A percentile compares a stretch with the other conserved stretches of the same genome.
Evolutionary conservation across 1,140 invertebrate species (phyloP).

Genomic region (Drosophila hydei): DNA sequence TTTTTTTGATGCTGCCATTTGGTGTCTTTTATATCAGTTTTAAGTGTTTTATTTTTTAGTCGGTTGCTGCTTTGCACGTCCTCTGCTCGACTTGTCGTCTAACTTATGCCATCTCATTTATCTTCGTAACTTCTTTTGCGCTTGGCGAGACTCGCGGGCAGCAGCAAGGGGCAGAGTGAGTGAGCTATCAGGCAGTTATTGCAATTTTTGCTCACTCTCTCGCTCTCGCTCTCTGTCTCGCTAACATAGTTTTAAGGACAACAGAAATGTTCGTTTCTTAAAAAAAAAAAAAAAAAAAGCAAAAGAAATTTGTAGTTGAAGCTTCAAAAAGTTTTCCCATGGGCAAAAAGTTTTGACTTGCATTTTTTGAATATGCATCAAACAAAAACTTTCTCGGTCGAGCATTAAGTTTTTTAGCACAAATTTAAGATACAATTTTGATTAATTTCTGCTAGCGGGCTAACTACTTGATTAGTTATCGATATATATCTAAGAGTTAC

Average conservation of each 20-base stretch:
- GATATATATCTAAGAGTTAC: no score
- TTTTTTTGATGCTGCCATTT: conserved; percentile 17
- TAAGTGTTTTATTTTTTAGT: conserved; percentile 56
- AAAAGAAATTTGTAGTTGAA: not conserved
- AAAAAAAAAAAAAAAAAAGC: no score
- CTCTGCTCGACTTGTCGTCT: conserved; percentile 74
- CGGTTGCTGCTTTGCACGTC: conserved; percentile 33
- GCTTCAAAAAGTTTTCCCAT: conserved; percentile 2
- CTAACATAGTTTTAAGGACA: conserved; percentile 37
- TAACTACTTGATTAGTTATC: no score
- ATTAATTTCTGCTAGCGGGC: no score
- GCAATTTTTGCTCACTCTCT: conserved; percentile 42
- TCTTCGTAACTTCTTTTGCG: conserved; percentile 67
- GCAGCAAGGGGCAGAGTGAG: not conserved
- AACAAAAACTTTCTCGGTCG: not conserved
- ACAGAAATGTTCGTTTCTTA: not conserved
- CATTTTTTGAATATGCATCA: not conserved
- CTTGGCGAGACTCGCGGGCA: not conserved
- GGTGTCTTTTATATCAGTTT: conserved; percentile 67
- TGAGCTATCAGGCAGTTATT: conserved; percentile 55
- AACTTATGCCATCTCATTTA: conserved; percentile 82
- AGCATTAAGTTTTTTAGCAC: no score
- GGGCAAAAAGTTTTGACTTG: not conserved
- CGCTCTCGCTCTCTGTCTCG: not conserved
- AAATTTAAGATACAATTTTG: no score